Conservation (phyloP, 2,113 vertebrate species). For the Myotis yumanensis region DNA sequence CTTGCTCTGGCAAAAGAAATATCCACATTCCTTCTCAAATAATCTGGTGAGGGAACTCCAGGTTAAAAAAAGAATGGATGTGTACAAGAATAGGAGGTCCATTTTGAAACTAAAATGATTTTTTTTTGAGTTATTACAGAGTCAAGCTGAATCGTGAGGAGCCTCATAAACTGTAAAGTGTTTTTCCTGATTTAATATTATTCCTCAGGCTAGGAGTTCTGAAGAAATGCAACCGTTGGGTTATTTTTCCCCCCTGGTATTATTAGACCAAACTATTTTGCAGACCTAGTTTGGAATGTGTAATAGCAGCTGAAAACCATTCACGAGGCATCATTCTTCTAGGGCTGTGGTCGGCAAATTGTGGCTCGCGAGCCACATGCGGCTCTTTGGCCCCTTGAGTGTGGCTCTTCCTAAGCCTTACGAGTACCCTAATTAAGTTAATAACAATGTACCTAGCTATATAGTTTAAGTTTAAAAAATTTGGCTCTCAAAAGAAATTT, state of each 20-base stretch:
- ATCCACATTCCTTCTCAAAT: neutral
- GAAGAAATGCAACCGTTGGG: neutral
- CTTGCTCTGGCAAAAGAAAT: constrained; percentile 6
- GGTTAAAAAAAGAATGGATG: neutral
- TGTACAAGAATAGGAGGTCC: neutral
- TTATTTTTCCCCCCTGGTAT: neutral
- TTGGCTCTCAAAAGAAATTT: too few relatives aligned
- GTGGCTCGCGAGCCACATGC: too few relatives aligned
- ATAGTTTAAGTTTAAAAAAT: too few relatives aligned
- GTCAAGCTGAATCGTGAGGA: neutral
- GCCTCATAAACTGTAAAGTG: neutral
- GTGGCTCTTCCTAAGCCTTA: too few relatives aligned
- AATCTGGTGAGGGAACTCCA: neutral
- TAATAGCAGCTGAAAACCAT: neutral
- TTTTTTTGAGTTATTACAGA: neutral
- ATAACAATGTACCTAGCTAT: too few relatives aligned
- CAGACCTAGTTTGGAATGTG: neutral
- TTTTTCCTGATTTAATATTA: neutral
- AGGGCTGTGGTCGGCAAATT: neutral
- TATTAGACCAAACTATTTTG: neutral
- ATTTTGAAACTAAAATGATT: constrained; percentile 18
- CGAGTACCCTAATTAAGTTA: too few relatives aligned
- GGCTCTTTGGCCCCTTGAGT: too few relatives aligned
- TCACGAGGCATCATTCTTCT: neutral
- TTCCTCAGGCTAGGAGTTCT: neutral